Evolutionary conservation across 2,797 vertebrate genomes (phyloP).

Genomic region (Staurois parvus): DNA sequence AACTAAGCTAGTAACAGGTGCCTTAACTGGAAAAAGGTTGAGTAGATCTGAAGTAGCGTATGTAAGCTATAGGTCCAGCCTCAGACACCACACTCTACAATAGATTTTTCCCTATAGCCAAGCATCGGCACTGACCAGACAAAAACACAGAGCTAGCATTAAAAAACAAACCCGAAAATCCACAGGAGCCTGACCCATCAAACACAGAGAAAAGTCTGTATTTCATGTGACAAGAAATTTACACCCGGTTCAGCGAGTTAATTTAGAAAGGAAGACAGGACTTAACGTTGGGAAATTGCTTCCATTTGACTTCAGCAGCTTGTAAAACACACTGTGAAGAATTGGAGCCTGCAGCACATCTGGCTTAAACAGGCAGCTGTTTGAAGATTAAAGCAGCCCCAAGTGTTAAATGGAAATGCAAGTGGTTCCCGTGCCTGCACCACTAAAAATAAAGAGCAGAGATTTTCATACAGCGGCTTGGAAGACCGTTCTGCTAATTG

Average conservation of each 20-base stretch:
- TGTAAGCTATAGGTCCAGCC: too few relatives aligned
- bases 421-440: slow-evolving; percentile 17
- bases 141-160: not conserved
- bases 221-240: slow-evolving; percentile 15
- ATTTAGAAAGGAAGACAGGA: slow-evolving; percentile 17
- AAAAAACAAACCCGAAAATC: too few relatives aligned
- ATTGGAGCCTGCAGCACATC: slow-evolving; percentile 69
- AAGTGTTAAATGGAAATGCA: slow-evolving; percentile 56
- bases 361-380: slow-evolving; percentile 65
- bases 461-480: slow-evolving; percentile 22
- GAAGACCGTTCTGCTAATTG: slow-evolving; percentile 51
- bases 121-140: too few relatives aligned
- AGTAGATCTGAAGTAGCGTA: too few relatives aligned
- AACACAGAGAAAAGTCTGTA: not conserved
- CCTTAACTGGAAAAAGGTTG: too few relatives aligned
- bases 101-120: not conserved
- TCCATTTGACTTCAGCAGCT: slow-evolving; percentile 64
- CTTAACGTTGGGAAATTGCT: slow-evolving; percentile 18
- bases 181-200: not conserved
- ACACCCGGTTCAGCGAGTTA: not conserved
- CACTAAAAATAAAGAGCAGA: slow-evolving; percentile 3
- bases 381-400: slow-evolving; percentile 70
- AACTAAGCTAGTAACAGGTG: too few relatives aligned
- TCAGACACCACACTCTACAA: not conserved
- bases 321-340: slow-evolving; percentile 73